phyloP scores from a whole-genome alignment of 2,113 vertebrate species.

The Condylura cristata region DNA sequence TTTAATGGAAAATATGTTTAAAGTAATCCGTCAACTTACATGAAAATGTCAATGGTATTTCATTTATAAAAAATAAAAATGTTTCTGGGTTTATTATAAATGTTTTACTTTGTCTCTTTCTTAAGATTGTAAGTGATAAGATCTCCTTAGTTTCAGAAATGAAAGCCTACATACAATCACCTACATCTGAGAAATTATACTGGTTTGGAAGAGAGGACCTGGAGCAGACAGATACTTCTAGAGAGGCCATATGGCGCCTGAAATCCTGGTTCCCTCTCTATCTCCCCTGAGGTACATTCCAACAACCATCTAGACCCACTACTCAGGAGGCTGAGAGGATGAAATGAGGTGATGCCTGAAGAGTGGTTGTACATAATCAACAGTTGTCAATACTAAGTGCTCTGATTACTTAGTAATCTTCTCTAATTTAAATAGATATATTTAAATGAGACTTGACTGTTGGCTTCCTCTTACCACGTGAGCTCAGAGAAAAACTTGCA shows the following conservation, averaged over 20 bases:
- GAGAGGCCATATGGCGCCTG: neutral
- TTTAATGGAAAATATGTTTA: neutral
- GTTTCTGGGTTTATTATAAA: neutral
- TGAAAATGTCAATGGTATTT: neutral
- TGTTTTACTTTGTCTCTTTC: neutral
- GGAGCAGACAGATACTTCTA: neutral
- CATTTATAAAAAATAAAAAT: neutral
- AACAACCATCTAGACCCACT: neutral
- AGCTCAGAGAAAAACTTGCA: neutral
- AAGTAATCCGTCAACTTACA: neutral
- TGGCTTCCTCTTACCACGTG: neutral
- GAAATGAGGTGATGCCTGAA: neutral
- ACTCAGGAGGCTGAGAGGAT: neutral
- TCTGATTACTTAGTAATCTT: neutral
- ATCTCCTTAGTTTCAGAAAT: neutral
- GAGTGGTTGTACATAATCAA: neutral
- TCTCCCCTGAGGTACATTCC: neutral
- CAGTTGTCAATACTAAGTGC: neutral
- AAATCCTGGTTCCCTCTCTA: neutral
- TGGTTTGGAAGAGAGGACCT: too few relatives aligned
- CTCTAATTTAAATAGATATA: slow-evolving; percentile 8
- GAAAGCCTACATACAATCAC: neutral
- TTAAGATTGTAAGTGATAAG: neutral
- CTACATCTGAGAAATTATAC: neutral
- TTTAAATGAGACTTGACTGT: neutral